Percentiles rank a stretch among this genome's conserved stretches.
These are phyloP conservation scores for Vollenhovia emeryi DNA, from an alignment of 1,140 invertebrate genomes.

Conservation along the genomic window DNA sequence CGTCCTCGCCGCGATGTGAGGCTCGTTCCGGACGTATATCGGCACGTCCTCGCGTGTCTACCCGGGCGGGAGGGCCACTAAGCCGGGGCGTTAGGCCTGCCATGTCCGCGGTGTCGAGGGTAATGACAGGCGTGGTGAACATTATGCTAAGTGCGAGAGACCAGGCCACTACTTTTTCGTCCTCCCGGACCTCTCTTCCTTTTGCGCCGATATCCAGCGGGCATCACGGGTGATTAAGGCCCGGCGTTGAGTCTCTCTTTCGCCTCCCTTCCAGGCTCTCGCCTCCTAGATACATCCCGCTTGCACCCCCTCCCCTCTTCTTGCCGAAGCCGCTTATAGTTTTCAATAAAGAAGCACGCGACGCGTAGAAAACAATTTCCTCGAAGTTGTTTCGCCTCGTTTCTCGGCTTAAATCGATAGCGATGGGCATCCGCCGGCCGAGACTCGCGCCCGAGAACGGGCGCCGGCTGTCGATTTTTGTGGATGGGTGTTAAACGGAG, in stretches of 20 bases:
- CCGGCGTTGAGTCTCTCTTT: neutral
- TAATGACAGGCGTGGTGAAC: conserved; percentile 77
- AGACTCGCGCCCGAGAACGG: conserved; percentile 9
- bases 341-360: conserved; percentile 74
- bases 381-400: conserved; percentile 24
- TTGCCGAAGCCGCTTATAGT: conserved; percentile 37
- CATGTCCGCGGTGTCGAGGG: conserved; percentile 74
- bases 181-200: conserved; percentile 8
- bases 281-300: neutral
- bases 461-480: conserved; percentile 52
- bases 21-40: conserved; percentile 49
- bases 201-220: conserved; percentile 10
- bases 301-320: neutral
- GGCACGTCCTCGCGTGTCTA: conserved; percentile 70
- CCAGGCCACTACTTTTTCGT: conserved; percentile 56
- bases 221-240: conserved; percentile 61
- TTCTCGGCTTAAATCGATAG: conserved; percentile 52
- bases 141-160: conserved; percentile 77
- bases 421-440: neutral
- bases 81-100: conserved; percentile 66
- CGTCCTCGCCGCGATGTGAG: conserved; percentile 29
- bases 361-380: conserved; percentile 50
- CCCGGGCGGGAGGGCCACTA: conserved; percentile 39
- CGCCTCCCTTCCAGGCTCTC: neutral
- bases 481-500: conserved; percentile 55